phyloP scores from a whole-genome alignment of 2,113 vertebrate species.

The Sphyrna mokarran region DNA sequence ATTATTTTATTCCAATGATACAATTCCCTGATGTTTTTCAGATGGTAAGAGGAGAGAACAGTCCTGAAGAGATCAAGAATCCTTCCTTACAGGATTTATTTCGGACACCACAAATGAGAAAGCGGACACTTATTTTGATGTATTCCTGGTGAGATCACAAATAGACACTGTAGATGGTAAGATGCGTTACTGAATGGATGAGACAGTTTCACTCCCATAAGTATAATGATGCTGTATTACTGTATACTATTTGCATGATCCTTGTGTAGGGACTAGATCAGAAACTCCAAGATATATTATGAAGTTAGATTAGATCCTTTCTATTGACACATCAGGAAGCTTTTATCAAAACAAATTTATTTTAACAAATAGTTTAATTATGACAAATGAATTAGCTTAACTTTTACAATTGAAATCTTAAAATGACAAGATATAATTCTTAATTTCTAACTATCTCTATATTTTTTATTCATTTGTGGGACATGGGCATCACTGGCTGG shows the following conservation, averaged over 20 bases:
- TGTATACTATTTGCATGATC: neutral
- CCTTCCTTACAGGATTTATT: slow-evolving; percentile 74
- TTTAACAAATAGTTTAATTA: too few relatives aligned
- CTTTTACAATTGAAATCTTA: too few relatives aligned
- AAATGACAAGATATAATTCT: too few relatives aligned
- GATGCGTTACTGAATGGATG: neutral
- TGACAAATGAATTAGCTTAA: too few relatives aligned
- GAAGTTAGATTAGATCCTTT: too few relatives aligned
- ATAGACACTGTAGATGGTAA: neutral
- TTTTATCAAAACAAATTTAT: too few relatives aligned
- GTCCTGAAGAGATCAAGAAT: slow-evolving; percentile 50
- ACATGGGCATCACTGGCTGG: too few relatives aligned
- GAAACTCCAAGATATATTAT: too few relatives aligned
- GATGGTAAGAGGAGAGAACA: slow-evolving; percentile 47
- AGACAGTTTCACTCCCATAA: neutral
- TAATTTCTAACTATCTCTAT: too few relatives aligned
- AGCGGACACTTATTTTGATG: slow-evolving; percentile 80
- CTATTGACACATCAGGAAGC: too few relatives aligned
- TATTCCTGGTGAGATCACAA: slow-evolving; percentile 73
- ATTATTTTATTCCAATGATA: neutral
- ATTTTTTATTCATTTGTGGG: too few relatives aligned
- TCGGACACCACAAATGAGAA: slow-evolving; percentile 80
- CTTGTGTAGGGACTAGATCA: neutral
- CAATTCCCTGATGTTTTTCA: neutral
- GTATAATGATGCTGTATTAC: neutral